Conservation (phyloP, 2,797 vertebrate species). For the Diplodus sargus region DNA sequence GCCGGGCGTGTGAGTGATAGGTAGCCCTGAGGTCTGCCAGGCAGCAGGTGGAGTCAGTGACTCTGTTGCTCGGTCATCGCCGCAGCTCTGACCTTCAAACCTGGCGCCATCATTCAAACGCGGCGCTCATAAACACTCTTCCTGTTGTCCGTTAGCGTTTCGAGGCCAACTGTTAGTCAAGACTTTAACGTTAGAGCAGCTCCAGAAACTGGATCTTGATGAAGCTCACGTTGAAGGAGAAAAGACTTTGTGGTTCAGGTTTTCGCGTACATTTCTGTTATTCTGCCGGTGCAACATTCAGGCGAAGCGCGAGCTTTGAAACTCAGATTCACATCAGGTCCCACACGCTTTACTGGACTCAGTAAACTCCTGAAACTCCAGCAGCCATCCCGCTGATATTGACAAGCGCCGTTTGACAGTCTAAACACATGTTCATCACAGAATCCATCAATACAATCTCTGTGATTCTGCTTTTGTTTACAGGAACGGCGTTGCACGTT, state of each 20-base stretch:
- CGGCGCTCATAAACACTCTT: slow-evolving; percentile 1
- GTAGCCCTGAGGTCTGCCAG: slow-evolving; percentile 55
- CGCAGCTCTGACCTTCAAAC: slow-evolving; percentile 66
- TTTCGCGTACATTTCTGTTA: neutral
- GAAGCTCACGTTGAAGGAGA: neutral
- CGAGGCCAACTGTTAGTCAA: neutral
- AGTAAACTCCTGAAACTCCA: slow-evolving; percentile 27
- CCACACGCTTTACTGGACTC: slow-evolving; percentile 19
- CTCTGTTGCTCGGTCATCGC: slow-evolving; percentile 54
- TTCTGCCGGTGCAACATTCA: slow-evolving; percentile 1
- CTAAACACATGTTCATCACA: slow-evolving; percentile 16
- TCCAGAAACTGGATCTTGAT: neutral
- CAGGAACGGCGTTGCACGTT: slow-evolving; percentile 16
- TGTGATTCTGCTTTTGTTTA: slow-evolving; percentile 40
- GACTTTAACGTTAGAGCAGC: neutral
- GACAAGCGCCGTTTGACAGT: slow-evolving; percentile 20
- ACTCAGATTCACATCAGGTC: slow-evolving; percentile 32
- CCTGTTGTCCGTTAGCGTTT: neutral
- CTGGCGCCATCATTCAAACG: slow-evolving; percentile 41
- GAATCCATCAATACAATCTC: slow-evolving; percentile 36
- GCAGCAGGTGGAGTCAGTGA: slow-evolving; percentile 66
- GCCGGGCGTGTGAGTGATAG: slow-evolving; percentile 65
- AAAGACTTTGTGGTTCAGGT: neutral
- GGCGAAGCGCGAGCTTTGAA: neutral
- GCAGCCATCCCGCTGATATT: slow-evolving; percentile 41